Evolutionary conservation across 2,888 invertebrate genomes (phyloP), one percentile per base, ranked within the genome.

Genomic region (Chouioia cunea): DNA sequence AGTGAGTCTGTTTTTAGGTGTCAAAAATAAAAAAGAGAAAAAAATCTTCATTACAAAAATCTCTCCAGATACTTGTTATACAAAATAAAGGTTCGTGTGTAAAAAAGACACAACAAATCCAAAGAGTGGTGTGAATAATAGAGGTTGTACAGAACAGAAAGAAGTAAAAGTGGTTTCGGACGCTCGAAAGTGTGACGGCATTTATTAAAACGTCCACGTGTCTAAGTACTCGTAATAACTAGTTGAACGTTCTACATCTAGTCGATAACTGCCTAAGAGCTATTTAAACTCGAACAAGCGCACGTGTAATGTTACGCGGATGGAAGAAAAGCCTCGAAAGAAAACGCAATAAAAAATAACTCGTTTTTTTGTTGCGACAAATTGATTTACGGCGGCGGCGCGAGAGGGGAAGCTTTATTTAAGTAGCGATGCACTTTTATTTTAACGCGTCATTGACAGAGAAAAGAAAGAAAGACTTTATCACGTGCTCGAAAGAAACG

Each of bases 151-250:
- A 57, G 44, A 20, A 59, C 50, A 52, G 52, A 36, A 56, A 52
- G 52, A 36, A 56, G 58, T 52, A 71, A 73, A 71, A 73, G 73
- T 73, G 73, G 74, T 69, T 74, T 74, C 71, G 70, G 70, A 74
- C 71, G 71, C 70, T 74, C 66, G 59, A 58, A 73, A 73, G 73
- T 73, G 70, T 73, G 73, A 73, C 73, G 71, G 65, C 43, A 71
- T 57, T n/a, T 62, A 44, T 43, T 27, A 48, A 59, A 66, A 68
- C 65, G 27, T 68, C 64, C 64, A 52, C 59, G 44, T 65, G 36
- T 50, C 60, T 65, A 68, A 72, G 53, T 68, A 60, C 46, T 36
- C 54, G 36, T 65, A 60, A 62, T 62, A 18, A 46, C 16, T 44
- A 63, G 43, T 53, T 58, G 27, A 27, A 27, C 48, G 47, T 16